A percentile compares a stretch with the other conserved stretches of the same genome.
Conservation (phyloP, 2,888 invertebrate genomes). For the Cartodere bifasciata region DNA sequence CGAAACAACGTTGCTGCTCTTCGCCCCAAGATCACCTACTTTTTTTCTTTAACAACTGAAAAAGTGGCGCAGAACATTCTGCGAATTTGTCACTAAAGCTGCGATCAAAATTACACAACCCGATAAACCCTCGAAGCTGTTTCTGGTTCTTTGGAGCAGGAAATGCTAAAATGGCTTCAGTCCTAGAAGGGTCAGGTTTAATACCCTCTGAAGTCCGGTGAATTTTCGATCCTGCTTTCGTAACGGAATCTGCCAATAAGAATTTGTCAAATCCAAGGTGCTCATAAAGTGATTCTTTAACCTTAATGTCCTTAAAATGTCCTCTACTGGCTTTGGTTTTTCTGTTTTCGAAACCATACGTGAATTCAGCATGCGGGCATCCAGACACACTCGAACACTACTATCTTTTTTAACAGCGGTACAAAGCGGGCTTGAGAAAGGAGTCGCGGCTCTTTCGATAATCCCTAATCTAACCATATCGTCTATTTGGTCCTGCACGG, state of each 20-base stretch:
- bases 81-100: constrained; percentile 7
- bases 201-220: constrained; percentile 14
- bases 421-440: constrained; percentile 1
- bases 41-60: constrained; percentile 1
- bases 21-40: constrained; percentile 3
- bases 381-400: constrained; percentile 4
- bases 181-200: constrained; percentile 16
- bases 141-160: constrained; percentile 11
- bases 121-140: constrained; percentile 13
- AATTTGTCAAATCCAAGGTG: no score
- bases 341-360: no score
- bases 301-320: no score
- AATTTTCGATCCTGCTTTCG: constrained; percentile 8
- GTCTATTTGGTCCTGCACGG: constrained; percentile 1
- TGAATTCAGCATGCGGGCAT: not conserved
- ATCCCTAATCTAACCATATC: constrained; percentile 8
- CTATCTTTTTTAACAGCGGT: constrained; percentile 5
- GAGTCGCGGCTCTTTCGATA: constrained; percentile 5
- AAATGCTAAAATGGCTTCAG: constrained; percentile 13
- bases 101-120: constrained; percentile 12
- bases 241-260: constrained; percentile 8
- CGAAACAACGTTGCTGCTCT: constrained; percentile 4
- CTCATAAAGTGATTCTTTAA: no score
- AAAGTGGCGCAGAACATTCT: constrained; percentile 1
- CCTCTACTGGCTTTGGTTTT: no score